A percentile compares a stretch with the other conserved stretches of the same genome.
Evolutionary conservation across 2,113 vertebrate species (phyloP).

Genomic region (Cottus gobio): DNA sequence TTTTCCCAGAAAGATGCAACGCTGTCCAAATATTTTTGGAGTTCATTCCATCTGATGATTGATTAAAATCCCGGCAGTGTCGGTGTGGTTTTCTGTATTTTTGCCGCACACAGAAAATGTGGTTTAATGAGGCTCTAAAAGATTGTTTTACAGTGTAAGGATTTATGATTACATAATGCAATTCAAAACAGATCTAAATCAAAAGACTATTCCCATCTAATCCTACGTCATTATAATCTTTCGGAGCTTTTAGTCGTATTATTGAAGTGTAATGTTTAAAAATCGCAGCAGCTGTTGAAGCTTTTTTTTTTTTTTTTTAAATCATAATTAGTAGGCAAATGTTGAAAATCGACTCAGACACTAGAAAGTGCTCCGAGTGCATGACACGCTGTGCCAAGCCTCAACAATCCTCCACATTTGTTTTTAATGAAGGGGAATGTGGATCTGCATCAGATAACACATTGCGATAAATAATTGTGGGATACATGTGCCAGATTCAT

Average conservation of each 20-base stretch:
- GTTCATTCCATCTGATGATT: constrained; percentile 12
- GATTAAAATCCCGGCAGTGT: constrained; percentile 42
- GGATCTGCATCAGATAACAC: constrained; percentile 21
- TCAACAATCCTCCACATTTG: neutral
- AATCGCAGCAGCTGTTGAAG: constrained; percentile 40
- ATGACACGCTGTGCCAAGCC: constrained; percentile 4
- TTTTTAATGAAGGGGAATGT: constrained; percentile 21
- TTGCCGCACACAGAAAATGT: constrained; percentile 10
- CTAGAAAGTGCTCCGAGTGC: neutral
- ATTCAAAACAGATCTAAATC: constrained; percentile 50
- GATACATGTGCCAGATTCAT: constrained; percentile 2
- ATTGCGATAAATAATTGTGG: constrained; percentile 1
- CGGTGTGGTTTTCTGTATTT: neutral
- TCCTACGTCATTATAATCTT: constrained; percentile 50
- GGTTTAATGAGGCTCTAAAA: constrained; percentile 29
- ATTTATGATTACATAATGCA: constrained; percentile 45
- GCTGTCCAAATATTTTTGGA: constrained; percentile 21
- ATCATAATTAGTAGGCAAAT: constrained; percentile 45
- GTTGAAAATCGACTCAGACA: constrained; percentile 38
- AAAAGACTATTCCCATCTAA: constrained; percentile 36
- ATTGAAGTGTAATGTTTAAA: constrained; percentile 36
- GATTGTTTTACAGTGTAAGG: constrained; percentile 18
- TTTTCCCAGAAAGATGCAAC: constrained; percentile 17
- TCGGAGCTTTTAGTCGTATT: constrained; percentile 32
- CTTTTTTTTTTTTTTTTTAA: constrained; percentile 8